A percentile compares a stretch with the other conserved stretches of the same genome.
Conservation (phyloP, 2,113 vertebrate genomes). For the Pionites leucogaster region DNA sequence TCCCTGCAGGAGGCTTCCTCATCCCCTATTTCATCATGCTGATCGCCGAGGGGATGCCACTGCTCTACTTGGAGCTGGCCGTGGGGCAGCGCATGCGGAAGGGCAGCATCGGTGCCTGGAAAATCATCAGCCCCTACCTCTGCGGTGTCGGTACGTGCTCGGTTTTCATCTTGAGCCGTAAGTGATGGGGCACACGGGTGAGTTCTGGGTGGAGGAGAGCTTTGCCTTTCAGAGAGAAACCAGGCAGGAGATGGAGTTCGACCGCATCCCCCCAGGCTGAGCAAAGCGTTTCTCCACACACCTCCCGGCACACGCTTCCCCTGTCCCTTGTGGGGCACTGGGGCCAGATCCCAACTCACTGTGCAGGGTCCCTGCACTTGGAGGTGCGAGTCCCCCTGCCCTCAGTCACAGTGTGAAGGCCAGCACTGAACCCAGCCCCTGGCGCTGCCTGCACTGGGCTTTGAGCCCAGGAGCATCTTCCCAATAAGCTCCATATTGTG, state of each 20-base stretch:
- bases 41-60: conserved; percentile 86
- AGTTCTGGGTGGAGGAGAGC: neutral
- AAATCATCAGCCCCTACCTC: conserved; percentile 88
- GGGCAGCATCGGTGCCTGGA: conserved; percentile 91
- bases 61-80: conserved; percentile 90
- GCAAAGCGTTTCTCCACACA: neutral
- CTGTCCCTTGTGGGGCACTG: rapidly evolving
- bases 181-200: rapidly evolving
- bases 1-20: conserved; percentile 86
- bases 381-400: neutral
- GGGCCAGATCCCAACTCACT: neutral
- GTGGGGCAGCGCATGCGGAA: conserved; percentile 91
- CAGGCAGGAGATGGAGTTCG: neutral
- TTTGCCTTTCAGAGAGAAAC: neutral
- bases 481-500: neutral
- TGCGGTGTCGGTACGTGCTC: conserved; percentile 84
- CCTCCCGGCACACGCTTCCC: neutral
- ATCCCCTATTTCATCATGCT: conserved; percentile 92
- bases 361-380: neutral
- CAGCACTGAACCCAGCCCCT: neutral
- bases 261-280: neutral
- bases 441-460: neutral
- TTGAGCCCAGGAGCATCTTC: neutral
- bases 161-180: neutral
- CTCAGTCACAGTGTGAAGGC: neutral